A percentile compares a stretch with the other conserved stretches of the same genome.
phyloP scores from a whole-genome alignment of 2,797 vertebrate genomes.

The Tarsius wallacei region DNA sequence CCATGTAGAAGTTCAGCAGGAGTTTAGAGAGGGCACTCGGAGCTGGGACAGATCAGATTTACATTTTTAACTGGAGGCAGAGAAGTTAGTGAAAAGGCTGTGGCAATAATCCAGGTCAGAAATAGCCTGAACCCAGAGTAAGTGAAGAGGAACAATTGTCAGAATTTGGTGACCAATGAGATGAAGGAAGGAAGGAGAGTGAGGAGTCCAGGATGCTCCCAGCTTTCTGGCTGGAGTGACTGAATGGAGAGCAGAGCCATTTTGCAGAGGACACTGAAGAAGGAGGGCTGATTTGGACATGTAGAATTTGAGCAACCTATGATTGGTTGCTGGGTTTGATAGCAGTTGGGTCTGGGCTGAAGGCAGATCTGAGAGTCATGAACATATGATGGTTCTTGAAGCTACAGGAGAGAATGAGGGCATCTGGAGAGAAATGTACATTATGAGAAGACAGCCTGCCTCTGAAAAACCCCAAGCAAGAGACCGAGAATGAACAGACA shows the following conservation, averaged over 20 bases:
- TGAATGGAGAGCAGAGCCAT: not conserved
- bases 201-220: not conserved
- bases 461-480: not conserved
- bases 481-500: not conserved
- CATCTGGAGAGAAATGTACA: not conserved
- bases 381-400: not conserved
- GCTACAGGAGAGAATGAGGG: conserved; percentile 28
- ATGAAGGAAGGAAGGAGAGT: not conserved
- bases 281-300: not conserved
- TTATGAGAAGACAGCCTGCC: not conserved
- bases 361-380: conserved; percentile 29
- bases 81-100: not conserved
- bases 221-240: not conserved
- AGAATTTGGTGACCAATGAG: not conserved
- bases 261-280: not conserved
- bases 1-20: not conserved
- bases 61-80: conserved; percentile 18
- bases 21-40: not conserved
- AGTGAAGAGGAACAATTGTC: not conserved
- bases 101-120: not conserved
- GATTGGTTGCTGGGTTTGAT: not conserved
- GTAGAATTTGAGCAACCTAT: not conserved
- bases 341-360: not conserved
- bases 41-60: not conserved
- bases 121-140: not conserved